Evolutionary conservation across 1,140 invertebrate genomes (phyloP), one percentile per base, ranked within the genome.

Genomic region (Drosophila repletoides): DNA sequence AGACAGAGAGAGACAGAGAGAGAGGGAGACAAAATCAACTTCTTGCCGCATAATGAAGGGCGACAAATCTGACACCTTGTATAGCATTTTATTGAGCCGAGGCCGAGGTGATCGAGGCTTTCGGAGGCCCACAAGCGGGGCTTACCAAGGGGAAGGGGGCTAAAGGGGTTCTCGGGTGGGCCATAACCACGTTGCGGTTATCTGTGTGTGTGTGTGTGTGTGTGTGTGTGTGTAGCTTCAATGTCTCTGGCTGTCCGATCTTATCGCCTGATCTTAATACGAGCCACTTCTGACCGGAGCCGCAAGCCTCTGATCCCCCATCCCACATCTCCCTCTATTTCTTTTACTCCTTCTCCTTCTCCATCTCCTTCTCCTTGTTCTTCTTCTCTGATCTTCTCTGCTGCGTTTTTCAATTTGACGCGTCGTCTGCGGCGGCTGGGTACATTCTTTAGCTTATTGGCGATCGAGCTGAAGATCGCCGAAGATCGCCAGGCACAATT

Each of bases 1-100:
- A n/a, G 17, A 40, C 19, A 19, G 29, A n/a, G 7, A 10, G 33
- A 2, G 3, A 19, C 2, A 10, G n/a, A 9, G 10, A 40, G 7
- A 26, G 26, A 6, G 12, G 34, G 21, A 7, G 19, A 14, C 7
- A 19, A 26, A 36, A 52, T 45, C 59, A 49, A 67, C 49, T 58
- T 48, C 63, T 66, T 59, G 68, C 56, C 80, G 80, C 80, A 88
- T 89, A 89, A 89, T 89, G 87, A 89, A 89, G 88, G 88, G 88
- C 88, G 88, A 89, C 88, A 89, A 89, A 89, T 89, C 88, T 89
- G 88, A 89, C 88, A 89, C 88, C 88, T 89, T 89, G 81, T 87
- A 87, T 89, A 84, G 87, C 86, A 88, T 88, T 88, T 88, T 88
- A 88, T 88, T 88, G 86, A 86, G 80, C 56, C 68, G 55, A 67